These are phyloP conservation scores for Prinia subflava DNA, from an alignment of 2,113 vertebrate genomes.

Conservation along the genomic window DNA sequence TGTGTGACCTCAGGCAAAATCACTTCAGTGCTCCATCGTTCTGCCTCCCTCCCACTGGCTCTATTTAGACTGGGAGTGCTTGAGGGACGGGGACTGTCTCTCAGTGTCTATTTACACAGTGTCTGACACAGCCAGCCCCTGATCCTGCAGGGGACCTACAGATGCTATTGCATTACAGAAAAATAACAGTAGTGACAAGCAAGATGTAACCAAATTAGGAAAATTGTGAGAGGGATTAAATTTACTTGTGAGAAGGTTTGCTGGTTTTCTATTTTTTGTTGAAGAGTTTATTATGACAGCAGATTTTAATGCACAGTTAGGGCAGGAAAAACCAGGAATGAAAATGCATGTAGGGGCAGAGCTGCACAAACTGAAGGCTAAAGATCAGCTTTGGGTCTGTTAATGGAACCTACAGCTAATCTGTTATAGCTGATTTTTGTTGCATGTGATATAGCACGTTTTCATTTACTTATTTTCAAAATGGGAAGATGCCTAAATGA, in stretches of 20 bases:
- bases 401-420: background rate
- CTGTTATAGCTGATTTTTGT: background rate
- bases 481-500: background rate
- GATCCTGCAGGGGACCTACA: background rate
- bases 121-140: constrained; percentile 9
- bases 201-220: constrained; percentile 4
- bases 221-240: background rate
- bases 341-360: background rate
- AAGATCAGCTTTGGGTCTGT: background rate
- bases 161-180: constrained; percentile 14
- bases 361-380: background rate
- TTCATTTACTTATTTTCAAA: background rate
- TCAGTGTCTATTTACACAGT: background rate
- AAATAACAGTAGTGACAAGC: background rate
- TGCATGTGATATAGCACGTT: fast-evolving
- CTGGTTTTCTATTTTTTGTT: background rate
- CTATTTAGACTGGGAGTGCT: constrained; percentile 28
- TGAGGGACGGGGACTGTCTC: constrained; percentile 21
- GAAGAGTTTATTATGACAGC: background rate
- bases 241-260: background rate
- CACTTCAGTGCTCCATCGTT: background rate
- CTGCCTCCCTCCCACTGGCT: background rate
- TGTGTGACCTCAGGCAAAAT: background rate
- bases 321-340: background rate
- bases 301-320: background rate